Conservation (phyloP, 2,888 invertebrate species). For the Caradrina kadenii region DNA sequence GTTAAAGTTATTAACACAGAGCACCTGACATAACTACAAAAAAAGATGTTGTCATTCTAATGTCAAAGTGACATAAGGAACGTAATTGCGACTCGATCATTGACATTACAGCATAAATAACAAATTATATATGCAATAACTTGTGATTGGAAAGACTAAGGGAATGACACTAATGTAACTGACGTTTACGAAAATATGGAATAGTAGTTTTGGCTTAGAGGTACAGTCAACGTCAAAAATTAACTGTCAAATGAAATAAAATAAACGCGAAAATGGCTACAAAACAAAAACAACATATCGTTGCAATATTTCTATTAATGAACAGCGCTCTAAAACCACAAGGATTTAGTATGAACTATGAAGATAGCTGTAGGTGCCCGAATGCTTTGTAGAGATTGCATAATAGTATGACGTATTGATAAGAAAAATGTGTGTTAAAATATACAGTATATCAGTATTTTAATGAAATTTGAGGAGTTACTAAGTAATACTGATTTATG, state of each 20-base stretch:
- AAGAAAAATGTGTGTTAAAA: background rate
- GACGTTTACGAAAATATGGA: no score
- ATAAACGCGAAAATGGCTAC: no score
- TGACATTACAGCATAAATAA: background rate
- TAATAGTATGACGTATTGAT: constrained; percentile 5
- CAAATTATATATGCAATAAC: no score
- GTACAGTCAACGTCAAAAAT: constrained; percentile 6
- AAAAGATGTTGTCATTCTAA: no score
- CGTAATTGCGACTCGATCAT: background rate
- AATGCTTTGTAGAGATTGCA: constrained; percentile 24
- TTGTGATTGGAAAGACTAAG: background rate
- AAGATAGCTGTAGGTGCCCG: constrained; percentile 33
- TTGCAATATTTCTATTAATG: background rate
- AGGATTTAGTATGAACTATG: constrained; percentile 14
- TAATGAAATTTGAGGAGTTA: background rate
- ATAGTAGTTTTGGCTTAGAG: background rate
- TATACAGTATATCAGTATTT: background rate
- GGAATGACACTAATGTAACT: no score
- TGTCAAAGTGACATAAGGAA: background rate
- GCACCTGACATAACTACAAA: no score
- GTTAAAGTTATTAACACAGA: no score
- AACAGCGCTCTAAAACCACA: constrained; percentile 13
- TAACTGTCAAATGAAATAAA: background rate
- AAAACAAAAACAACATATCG: no score
- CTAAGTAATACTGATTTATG: background rate